Evolutionary conservation across 2,113 vertebrate genomes (phyloP).

Genomic region (Peucedramus taeniatus): DNA sequence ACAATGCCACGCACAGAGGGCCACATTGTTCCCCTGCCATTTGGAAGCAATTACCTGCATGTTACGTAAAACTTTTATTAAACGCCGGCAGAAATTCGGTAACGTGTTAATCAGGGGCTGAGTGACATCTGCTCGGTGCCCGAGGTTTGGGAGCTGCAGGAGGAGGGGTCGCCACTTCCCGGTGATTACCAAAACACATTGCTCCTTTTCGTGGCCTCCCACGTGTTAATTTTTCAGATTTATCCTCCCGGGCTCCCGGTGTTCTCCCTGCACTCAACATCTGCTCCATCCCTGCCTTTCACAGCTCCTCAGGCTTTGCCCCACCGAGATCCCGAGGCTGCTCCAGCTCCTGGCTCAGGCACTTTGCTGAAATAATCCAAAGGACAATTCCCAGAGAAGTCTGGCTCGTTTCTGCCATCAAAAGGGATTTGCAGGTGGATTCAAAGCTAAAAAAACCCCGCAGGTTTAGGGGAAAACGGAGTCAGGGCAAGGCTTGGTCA

Average conservation of each 20-base stretch:
- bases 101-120: constrained; percentile 62
- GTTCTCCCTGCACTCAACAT: constrained; percentile 16
- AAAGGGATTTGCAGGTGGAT: not conserved
- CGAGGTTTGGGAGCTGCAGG: not conserved
- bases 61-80: constrained; percentile 44
- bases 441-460: not conserved
- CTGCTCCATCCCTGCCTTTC: not conserved
- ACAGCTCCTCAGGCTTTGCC: constrained; percentile 11
- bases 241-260: constrained; percentile 29
- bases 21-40: constrained; percentile 49
- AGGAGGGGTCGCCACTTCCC: constrained; percentile 23
- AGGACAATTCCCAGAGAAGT: not conserved
- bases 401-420: not conserved
- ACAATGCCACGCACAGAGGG: constrained; percentile 35
- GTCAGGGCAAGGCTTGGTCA: not conserved
- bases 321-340: not conserved
- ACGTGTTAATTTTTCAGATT: constrained; percentile 62
- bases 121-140: constrained; percentile 56
- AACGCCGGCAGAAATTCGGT: constrained; percentile 49
- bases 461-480: not conserved
- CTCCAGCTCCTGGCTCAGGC: not conserved
- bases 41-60: constrained; percentile 68
- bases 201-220: constrained; percentile 27
- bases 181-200: constrained; percentile 68
- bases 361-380: not conserved